Conservation (phyloP, 2,797 vertebrate genomes). For the Sebastes cheni region DNA sequence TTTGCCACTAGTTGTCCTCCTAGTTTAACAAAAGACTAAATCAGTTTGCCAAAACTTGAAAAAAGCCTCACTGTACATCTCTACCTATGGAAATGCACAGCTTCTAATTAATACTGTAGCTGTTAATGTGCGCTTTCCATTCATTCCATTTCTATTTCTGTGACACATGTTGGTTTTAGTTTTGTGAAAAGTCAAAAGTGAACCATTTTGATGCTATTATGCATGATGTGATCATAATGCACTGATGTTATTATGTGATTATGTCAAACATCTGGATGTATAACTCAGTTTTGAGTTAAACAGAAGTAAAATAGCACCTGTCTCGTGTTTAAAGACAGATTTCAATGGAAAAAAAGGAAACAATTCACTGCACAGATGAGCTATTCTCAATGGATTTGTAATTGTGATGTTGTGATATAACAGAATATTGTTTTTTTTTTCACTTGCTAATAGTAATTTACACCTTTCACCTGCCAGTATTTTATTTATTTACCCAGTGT, state of each 20-base stretch:
- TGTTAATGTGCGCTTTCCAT: background rate
- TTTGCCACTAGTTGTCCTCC: constrained; percentile 8
- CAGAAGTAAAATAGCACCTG: background rate
- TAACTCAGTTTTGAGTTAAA: background rate
- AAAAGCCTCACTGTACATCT: background rate
- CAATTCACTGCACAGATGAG: background rate
- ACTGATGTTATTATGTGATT: background rate
- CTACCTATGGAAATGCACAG: background rate
- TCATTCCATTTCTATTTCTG: background rate
- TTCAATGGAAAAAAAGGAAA: background rate
- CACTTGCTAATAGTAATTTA: background rate
- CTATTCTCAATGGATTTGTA: too few relatives aligned
- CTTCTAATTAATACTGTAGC: background rate
- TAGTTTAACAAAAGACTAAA: background rate
- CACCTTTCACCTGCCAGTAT: background rate
- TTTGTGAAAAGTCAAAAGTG: background rate
- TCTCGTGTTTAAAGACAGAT: background rate
- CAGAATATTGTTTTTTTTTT: background rate
- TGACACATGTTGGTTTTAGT: background rate
- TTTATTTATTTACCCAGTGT: background rate
- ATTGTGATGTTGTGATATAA: background rate
- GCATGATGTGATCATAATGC: background rate
- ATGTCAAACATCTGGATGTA: background rate
- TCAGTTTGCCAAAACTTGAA: background rate
- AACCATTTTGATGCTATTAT: background rate